Percentiles rank a stretch among this genome's conserved stretches.
Evolutionary conservation across 2,797 vertebrate species (phyloP).

Genomic region (Gymnothorax reevesii): DNA sequence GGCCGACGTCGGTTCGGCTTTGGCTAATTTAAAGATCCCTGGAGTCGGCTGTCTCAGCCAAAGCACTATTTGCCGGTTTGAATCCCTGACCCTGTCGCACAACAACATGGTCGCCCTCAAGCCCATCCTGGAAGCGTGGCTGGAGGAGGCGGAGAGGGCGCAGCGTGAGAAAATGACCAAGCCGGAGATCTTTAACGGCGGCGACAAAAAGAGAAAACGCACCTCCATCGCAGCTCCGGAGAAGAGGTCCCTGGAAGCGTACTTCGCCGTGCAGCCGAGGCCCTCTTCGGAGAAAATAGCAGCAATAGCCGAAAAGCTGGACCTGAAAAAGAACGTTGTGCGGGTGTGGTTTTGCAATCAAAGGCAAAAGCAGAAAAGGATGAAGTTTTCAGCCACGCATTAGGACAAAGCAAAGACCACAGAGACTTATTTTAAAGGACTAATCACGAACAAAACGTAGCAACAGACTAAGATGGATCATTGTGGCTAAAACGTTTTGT

Average conservation of each 20-base stretch:
- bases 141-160: slow-evolving; percentile 88
- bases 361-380: slow-evolving; percentile 92
- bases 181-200: slow-evolving; percentile 85
- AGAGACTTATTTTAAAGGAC: slow-evolving; percentile 38
- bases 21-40: slow-evolving; percentile 91
- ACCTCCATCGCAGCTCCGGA: slow-evolving; percentile 90
- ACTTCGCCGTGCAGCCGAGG: slow-evolving; percentile 87
- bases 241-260: slow-evolving; percentile 88
- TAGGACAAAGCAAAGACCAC: slow-evolving; percentile 55
- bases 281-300: slow-evolving; percentile 92
- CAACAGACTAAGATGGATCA: slow-evolving; percentile 36
- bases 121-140: slow-evolving; percentile 89
- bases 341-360: slow-evolving; percentile 94
- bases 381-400: slow-evolving; percentile 92
- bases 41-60: slow-evolving; percentile 90
- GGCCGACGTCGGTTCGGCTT: slow-evolving; percentile 85
- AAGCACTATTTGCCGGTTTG: slow-evolving; percentile 92
- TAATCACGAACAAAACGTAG: slow-evolving; percentile 37
- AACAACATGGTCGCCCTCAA: slow-evolving; percentile 95
- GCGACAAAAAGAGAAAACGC: slow-evolving; percentile 89
- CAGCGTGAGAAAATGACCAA: slow-evolving; percentile 90
- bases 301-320: slow-evolving; percentile 89
- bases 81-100: slow-evolving; percentile 91
- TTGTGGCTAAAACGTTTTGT: slow-evolving; percentile 29
- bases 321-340: slow-evolving; percentile 94